Conservation (phyloP, 1,140 invertebrate species). For the Pogonomyrmex californicus region DNA sequence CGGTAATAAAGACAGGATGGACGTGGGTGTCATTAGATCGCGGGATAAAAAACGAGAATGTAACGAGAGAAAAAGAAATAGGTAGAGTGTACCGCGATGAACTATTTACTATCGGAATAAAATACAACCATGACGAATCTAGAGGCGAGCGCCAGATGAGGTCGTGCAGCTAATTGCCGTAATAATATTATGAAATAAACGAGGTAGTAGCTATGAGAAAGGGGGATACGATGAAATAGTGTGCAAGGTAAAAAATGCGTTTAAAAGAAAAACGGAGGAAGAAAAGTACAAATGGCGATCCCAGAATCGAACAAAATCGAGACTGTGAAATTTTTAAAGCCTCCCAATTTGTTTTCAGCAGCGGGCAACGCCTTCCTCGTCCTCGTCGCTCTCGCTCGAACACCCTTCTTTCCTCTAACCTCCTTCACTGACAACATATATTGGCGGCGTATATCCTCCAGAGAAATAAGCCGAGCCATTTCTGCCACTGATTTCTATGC, state of each 20-base stretch:
- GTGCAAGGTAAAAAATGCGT: not conserved
- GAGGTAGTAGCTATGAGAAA: conserved; percentile 7
- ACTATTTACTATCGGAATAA: conserved; percentile 46
- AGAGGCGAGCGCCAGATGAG: not conserved
- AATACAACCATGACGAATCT: conserved; percentile 12
- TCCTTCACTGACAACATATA: conserved; percentile 39
- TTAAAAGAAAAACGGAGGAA: conserved; percentile 2
- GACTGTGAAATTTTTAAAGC: conserved; percentile 64
- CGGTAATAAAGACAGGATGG: not conserved
- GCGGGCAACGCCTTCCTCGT: conserved; percentile 40
- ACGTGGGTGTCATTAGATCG: conserved; percentile 17
- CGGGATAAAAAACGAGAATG: conserved; percentile 15
- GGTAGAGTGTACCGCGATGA: not conserved
- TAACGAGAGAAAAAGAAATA: conserved; percentile 21
- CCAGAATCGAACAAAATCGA: not conserved
- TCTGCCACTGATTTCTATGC: conserved; percentile 70
- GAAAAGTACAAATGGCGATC: not conserved
- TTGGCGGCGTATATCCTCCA: conserved; percentile 63
- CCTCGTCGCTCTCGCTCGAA: conserved; percentile 13
- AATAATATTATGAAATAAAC: conserved; percentile 45
- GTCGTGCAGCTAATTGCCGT: conserved; percentile 35
- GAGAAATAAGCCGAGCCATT: conserved; percentile 71
- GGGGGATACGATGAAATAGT: not conserved
- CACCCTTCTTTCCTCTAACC: not conserved
- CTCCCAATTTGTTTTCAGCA: conserved; percentile 59